These are phyloP conservation scores for Rhagonycha fulva DNA, from an alignment of 2,888 invertebrate species.

Conservation along the genomic window DNA sequence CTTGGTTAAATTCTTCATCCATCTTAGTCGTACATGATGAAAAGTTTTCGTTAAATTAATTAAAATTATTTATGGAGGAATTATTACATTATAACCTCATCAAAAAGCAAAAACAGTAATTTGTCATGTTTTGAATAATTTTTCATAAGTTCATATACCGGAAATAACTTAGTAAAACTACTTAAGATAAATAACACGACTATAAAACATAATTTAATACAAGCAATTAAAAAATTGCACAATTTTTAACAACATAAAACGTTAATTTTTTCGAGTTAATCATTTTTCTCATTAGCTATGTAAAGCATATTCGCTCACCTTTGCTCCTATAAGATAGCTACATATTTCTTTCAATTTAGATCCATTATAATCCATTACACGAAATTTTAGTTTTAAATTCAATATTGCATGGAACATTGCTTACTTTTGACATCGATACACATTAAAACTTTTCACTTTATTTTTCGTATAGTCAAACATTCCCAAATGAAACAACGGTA, in stretches of 20 bases:
- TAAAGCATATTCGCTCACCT: no score
- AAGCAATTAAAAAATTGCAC: not conserved
- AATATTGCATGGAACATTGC: no score
- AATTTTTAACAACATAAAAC: not conserved
- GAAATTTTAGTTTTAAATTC: no score
- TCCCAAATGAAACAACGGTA: no score
- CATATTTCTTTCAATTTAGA: no score
- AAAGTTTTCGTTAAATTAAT: not conserved
- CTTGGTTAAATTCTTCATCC: not conserved
- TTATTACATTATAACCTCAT: not conserved
- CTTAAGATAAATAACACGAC: not conserved
- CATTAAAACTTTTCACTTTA: no score
- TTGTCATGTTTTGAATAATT: not conserved
- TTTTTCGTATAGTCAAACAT: no score
- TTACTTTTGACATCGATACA: no score
- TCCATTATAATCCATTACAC: no score
- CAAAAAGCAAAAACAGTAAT: not conserved
- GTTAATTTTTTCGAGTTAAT: no score
- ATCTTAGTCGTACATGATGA: not conserved
- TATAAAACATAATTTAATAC: not conserved
- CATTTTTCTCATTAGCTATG: not conserved
- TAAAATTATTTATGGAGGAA: not conserved
- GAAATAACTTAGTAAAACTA: not conserved
- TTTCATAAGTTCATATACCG: not conserved
- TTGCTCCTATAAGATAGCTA: no score